These are phyloP conservation scores for Acipenser ruthenus DNA, from an alignment of 2,797 vertebrate genomes.

Conservation along the genomic window DNA sequence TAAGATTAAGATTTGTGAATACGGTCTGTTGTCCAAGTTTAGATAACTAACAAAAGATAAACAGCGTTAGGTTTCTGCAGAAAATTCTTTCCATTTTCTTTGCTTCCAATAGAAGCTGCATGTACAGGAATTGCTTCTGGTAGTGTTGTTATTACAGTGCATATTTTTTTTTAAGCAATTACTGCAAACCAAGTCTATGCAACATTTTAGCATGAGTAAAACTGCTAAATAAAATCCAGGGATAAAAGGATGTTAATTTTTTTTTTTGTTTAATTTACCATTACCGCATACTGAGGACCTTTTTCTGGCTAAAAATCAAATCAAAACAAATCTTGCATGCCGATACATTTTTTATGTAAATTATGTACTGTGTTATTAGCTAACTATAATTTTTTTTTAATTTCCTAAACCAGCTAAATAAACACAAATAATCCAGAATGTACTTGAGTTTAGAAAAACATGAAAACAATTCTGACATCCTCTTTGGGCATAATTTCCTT, in stretches of 20 bases:
- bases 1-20: too few species aligned
- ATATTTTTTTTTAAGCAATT: too few species aligned
- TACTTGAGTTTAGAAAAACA: slow-evolving; percentile 8
- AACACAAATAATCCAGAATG: slow-evolving; percentile 1
- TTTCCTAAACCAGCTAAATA: slow-evolving; percentile 20
- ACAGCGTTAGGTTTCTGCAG: too few species aligned
- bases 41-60: too few species aligned
- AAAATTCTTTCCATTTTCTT: too few species aligned
- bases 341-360: slow-evolving; percentile 56
- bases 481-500: neutral
- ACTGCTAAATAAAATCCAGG: slow-evolving; percentile 6
- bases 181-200: too few species aligned
- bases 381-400: slow-evolving; percentile 37
- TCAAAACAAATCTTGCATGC: slow-evolving; percentile 35
- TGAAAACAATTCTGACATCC: neutral
- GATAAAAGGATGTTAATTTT: slow-evolving; percentile 25
- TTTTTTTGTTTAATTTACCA: slow-evolving; percentile 18
- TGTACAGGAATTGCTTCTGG: too few species aligned
- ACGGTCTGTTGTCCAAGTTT: too few species aligned
- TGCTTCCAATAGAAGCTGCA: too few species aligned
- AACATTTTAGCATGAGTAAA: too few species aligned
- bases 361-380: slow-evolving; percentile 52
- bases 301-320: slow-evolving; percentile 42
- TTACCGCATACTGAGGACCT: slow-evolving; percentile 28
- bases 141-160: too few species aligned